phyloP scores from a whole-genome alignment of 1,140 invertebrate genomes.

The Habropoda laboriosa region DNA sequence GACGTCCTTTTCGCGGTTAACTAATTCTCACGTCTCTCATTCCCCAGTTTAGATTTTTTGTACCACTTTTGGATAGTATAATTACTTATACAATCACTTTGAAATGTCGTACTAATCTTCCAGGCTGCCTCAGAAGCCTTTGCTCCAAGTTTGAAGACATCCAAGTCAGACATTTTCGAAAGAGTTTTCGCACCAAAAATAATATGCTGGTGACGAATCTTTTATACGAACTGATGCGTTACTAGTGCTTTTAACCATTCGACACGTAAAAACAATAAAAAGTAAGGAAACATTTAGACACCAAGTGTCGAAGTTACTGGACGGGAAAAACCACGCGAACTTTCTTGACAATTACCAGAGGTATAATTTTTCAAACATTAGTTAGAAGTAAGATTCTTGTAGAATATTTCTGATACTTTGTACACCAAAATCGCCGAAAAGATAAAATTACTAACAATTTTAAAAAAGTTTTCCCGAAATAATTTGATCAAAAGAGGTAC shows the following conservation, averaged over 20 bases:
- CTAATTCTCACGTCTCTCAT: too few relatives aligned
- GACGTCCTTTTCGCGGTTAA: too few relatives aligned
- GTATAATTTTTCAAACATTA: too few relatives aligned
- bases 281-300: not conserved
- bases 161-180: not conserved
- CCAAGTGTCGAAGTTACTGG: not conserved
- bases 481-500: too few relatives aligned
- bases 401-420: too few relatives aligned
- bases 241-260: not conserved
- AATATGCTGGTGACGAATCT: not conserved
- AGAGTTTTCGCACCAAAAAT: not conserved
- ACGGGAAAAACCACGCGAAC: not conserved
- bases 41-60: too few relatives aligned
- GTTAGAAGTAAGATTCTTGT: too few relatives aligned
- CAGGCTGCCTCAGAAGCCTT: not conserved
- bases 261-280: not conserved
- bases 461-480: too few relatives aligned
- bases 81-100: not conserved
- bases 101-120: not conserved
- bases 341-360: not conserved
- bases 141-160: not conserved
- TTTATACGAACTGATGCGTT: not conserved
- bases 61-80: not conserved
- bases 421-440: too few relatives aligned
- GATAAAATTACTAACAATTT: too few relatives aligned